A percentile compares a stretch with the other conserved stretches of the same genome.
Conservation (phyloP, 2,797 vertebrate species). For the Typhlichthys subterraneus region DNA sequence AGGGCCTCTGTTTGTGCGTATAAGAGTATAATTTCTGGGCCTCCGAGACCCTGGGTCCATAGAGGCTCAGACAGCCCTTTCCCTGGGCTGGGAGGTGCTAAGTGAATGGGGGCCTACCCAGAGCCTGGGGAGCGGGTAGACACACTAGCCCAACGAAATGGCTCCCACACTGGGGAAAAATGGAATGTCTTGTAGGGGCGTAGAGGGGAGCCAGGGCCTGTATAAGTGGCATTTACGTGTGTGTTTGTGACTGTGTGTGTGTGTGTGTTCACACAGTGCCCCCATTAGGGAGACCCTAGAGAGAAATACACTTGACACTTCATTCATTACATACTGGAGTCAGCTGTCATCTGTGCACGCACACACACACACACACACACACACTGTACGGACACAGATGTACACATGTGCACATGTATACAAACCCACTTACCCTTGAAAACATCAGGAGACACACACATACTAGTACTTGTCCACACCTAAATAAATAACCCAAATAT, state of each 20-base stretch:
- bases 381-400: background rate
- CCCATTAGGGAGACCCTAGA: conserved; percentile 59
- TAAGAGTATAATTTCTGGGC: conserved; percentile 59
- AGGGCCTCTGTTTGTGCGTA: conserved; percentile 61
- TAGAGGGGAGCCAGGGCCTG: conserved; percentile 29
- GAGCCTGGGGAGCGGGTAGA: conserved; percentile 56
- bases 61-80: conserved; percentile 44
- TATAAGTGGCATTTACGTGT: conserved; percentile 20
- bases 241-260: conserved; percentile 35
- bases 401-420: background rate
- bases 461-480: conserved; percentile 20
- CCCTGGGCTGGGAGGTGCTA: conserved; percentile 55
- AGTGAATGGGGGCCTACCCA: conserved; percentile 54
- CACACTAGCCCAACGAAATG: conserved; percentile 48
- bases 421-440: background rate
- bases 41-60: conserved; percentile 46
- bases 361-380: conserved; percentile 22
- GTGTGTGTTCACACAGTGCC: conserved; percentile 53
- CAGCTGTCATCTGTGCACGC: conserved; percentile 55
- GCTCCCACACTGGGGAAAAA: conserved; percentile 59
- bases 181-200: conserved; percentile 59
- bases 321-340: conserved; percentile 63
- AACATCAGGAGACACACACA: conserved; percentile 17
- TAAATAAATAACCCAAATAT: conserved; percentile 21
- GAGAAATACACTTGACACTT: conserved; percentile 69